Evolutionary conservation across 2,113 vertebrate genomes (phyloP), one percentile per base, ranked within the genome.

Genomic region (Chlorodrepanis virens): DNA sequence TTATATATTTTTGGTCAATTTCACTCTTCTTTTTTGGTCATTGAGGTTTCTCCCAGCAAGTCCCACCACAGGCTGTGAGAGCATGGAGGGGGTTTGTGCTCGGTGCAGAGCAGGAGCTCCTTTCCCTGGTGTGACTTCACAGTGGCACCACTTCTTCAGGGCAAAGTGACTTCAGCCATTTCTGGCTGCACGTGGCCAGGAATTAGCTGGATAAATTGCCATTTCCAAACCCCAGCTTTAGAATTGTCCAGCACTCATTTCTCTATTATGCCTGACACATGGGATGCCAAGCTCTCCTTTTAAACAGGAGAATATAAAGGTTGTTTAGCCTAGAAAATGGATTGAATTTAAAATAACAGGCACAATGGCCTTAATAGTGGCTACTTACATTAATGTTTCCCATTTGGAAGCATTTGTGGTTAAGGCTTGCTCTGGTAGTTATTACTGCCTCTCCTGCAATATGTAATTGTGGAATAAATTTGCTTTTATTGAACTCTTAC

Each of bases 381-480:
- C 59, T 87, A 14, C 83, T 91, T 84, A 60, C 20, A 3, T 68
- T 81, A 84, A 60, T 84, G 83, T 53, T 91, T 83, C 74, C 77
- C 79, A 39, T 80, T 93, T 83, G 52, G 12, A 96, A 80, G 37
- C 23, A 0, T 65, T 54, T 91, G 60, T 87, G 47, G 60, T 91
- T 93, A 69, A 61, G 75, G 37, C 72, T 88, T 80, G 53, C 69
- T 92, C 53, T 89, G 81, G 29, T 33, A 61, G 54, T 86, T 93
- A 63, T 85, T 95, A 75, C 72, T 90, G 57, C 64, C 84, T 89
- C 0, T 29, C 27, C 57, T 89, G 28, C 64, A 60, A 59, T 76
- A 56, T 71, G 72, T 93, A 85, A 72, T 86, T 93, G 70, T 79
- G 90, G 82, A 89, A 79, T 89, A 82, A 71, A 87, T 91, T 85